These are phyloP conservation scores for Upupa epops DNA, from an alignment of 2,113 vertebrate species.

Conservation along the genomic window DNA sequence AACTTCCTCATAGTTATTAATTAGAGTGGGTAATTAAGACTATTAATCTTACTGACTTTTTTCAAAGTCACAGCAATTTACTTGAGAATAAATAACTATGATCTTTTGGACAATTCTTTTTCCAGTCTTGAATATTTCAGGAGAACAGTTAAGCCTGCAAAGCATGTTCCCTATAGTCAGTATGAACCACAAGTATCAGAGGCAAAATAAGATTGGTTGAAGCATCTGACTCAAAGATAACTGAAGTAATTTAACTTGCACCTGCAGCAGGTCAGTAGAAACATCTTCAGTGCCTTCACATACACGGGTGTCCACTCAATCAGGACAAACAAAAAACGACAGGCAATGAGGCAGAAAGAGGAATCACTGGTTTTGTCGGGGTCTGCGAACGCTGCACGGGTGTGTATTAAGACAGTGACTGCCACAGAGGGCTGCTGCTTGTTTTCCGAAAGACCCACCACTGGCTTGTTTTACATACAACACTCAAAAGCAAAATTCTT, in stretches of 20 bases:
- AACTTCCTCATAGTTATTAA: constrained; percentile 59
- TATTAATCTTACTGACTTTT: constrained; percentile 69
- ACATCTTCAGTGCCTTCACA: not conserved
- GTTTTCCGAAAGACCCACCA: not conserved
- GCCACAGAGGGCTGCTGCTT: not conserved
- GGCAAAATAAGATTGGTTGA: constrained; percentile 18
- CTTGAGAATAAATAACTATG: constrained; percentile 42
- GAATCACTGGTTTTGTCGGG: not conserved
- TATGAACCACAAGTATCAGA: not conserved
- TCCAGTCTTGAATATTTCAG: constrained; percentile 18
- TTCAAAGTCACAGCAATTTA: constrained; percentile 21
- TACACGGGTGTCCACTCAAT: not conserved
- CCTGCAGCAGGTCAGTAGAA: not conserved
- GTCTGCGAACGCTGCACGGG: not conserved
- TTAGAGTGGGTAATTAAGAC: constrained; percentile 63
- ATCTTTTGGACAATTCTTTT: constrained; percentile 29
- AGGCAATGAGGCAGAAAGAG: not conserved
- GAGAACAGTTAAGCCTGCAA: not conserved
- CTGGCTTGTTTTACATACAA: not conserved
- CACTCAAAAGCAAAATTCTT: not conserved
- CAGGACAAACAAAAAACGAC: not conserved
- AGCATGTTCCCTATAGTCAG: constrained; percentile 21
- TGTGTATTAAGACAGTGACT: not conserved
- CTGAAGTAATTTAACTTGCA: not conserved
- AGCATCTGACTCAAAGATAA: not conserved